Evolutionary conservation across 1,140 invertebrate species (phyloP), one percentile per base, ranked within the genome.

Genomic region (Ylistrum balloti): DNA sequence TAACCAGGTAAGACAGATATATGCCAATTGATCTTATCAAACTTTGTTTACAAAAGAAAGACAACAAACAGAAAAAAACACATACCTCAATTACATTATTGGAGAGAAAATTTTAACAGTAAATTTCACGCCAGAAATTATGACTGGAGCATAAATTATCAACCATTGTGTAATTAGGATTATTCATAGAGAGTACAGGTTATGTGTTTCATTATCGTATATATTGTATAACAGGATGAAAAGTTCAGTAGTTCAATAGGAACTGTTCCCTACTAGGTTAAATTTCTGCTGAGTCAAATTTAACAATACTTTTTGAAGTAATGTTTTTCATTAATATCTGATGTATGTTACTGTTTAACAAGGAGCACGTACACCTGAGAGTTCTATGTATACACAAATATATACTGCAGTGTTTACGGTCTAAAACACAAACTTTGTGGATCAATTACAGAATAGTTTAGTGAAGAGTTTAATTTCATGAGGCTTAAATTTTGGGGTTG

Each of bases 201-300:
- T 74, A 7, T 22, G 20, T 48, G 22, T 48, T 48, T 48, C 45
- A 48, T 2, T 13, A 17, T 2, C 45, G 22, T n/a, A n/a, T 17
- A 56, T 20, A 56, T 22, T 15, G 9, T 3, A 56, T 15, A 20
- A 11, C 45, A 17, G 22, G 56, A 5, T 74, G 5, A 74, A 5
- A 3, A 74, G 56, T 74, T 74, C 56, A 74, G 28, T 28, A 74
- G 56, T 74, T 74, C 56, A 74, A n/a, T 5, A 74, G 56, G 56
- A 74, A 74, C 13, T 56, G 9, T 56, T 56, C 45, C 20, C 17
- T 56, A 15, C 45, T 11, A 56, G 45, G 45, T 56, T 56, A 7
- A 56, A 56, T 56, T 56, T 56, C 15, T 74, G 56, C 56, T 74
- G 56, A 74, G 56, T 74, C 56, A 74, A 74, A 17, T 9, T 74